Evolutionary conservation across 1,140 invertebrate genomes (phyloP), one percentile per base, ranked within the genome.

Genomic region (Drosophila tropicalis): DNA sequence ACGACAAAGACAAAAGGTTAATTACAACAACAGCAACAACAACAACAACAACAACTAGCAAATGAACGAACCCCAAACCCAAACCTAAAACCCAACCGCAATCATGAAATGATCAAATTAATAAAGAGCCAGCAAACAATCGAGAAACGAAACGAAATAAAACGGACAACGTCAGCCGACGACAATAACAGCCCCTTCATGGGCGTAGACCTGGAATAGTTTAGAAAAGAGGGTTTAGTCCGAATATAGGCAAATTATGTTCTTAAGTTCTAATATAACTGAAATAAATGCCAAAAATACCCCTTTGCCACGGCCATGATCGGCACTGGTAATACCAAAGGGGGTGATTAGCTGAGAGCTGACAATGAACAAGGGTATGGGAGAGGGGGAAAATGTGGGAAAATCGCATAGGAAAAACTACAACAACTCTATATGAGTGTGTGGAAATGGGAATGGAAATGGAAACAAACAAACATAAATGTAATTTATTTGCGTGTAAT

Each of bases 401-500:
- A 86, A 86, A 81, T 85, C 61, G 77, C 71, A 79, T 71, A 65
- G 81, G 68, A 72, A 85, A 76, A 73, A 85, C 57, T 76, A 82
- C 63, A 82, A 44, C 47, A 86, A 86, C 70, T 60, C 66, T 25
- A 17, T 13, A 19, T 19, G 60, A n/a, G 39, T 36, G n/a, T 25
- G 13, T 1, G 55, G 29, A 57, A 40, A 62, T 67, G 67, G 44
- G 57, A 40, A 62, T 67, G 67, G 34, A 72, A 86, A 85, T 78
- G 75, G 66, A 79, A 87, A 70, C 72, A 77, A 87, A 70, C 72
- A 77, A 87, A 81, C 84, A 89, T 87, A 78, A 84, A 89, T 89
- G 67, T 84, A 89, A 89, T 89, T 89, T 89, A 89, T 89, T 89
- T 89, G 84, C 84, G 84, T 84, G 80, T 81, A 84, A 89, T 89